phyloP scores from a whole-genome alignment of 2,113 vertebrate genomes.

The Rhizomys pruinosus region DNA sequence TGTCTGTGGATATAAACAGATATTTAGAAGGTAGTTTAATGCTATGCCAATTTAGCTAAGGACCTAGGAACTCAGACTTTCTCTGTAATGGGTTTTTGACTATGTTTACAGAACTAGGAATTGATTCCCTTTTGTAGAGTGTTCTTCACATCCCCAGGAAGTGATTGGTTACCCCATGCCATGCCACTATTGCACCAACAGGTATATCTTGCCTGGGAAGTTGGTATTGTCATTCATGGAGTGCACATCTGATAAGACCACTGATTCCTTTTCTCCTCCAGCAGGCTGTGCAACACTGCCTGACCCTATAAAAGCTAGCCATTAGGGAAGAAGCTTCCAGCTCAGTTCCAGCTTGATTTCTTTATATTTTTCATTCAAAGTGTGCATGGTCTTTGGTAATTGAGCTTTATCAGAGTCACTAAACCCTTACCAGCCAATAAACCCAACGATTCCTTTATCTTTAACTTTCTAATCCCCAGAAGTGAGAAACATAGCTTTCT shows the following conservation, averaged over 20 bases:
- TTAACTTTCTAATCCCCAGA: neutral
- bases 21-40: neutral
- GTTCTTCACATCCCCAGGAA: neutral
- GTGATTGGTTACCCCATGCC: neutral
- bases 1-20: neutral
- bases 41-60: neutral
- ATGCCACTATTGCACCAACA: neutral
- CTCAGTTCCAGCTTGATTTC: neutral
- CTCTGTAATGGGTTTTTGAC: neutral
- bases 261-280: neutral
- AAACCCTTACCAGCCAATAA: neutral
- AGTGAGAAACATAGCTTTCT: neutral
- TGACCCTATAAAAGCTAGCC: neutral
- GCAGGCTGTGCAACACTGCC: neutral
- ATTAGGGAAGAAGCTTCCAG: neutral
- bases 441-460: neutral
- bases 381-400: neutral
- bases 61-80: neutral
- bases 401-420: neutral
- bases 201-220: neutral
- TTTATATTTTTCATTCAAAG: neutral
- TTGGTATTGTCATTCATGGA: neutral
- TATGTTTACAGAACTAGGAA: neutral
- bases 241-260: neutral
- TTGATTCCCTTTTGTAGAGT: neutral